Conservation (phyloP, 2,113 vertebrate species). For the Clarias macrocephalus region DNA sequence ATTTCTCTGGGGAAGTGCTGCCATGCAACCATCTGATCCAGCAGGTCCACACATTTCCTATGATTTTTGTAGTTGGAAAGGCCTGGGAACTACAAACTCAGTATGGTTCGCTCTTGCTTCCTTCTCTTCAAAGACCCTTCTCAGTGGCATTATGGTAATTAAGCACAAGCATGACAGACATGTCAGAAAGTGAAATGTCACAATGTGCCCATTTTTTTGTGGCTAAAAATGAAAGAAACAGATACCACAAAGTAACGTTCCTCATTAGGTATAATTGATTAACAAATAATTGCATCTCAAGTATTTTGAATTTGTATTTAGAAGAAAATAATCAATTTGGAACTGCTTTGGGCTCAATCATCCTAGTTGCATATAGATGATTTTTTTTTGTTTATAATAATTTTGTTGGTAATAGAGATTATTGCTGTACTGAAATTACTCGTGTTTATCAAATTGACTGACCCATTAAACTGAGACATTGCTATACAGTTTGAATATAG, state of each 20-base stretch:
- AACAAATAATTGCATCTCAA: conserved; percentile 7
- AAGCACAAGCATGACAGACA: too few species aligned
- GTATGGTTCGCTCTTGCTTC: too few species aligned
- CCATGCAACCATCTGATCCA: too few species aligned
- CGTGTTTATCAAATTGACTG: conserved; percentile 4
- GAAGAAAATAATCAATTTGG: conserved; percentile 23
- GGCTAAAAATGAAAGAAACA: neutral
- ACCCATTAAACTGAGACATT: neutral
- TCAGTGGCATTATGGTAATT: too few species aligned
- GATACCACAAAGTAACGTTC: neutral
- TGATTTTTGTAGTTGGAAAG: too few species aligned
- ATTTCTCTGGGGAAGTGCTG: too few species aligned
- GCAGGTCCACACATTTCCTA: too few species aligned
- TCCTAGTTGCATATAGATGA: neutral
- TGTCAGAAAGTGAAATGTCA: too few species aligned
- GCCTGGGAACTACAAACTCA: too few species aligned
- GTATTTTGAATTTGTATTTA: conserved; percentile 3
- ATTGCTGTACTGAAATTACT: neutral
- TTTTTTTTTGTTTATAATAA: neutral
- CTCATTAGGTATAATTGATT: conserved; percentile 1
- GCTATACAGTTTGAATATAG: conserved; percentile 1
- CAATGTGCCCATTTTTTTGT: too few species aligned
- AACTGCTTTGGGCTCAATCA: conserved; percentile 5
- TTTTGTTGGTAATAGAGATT: conserved; percentile 1
- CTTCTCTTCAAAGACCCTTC: too few species aligned